Evolutionary conservation across 2,113 vertebrate species (phyloP).

Genomic region (Asarcornis scutulata): DNA sequence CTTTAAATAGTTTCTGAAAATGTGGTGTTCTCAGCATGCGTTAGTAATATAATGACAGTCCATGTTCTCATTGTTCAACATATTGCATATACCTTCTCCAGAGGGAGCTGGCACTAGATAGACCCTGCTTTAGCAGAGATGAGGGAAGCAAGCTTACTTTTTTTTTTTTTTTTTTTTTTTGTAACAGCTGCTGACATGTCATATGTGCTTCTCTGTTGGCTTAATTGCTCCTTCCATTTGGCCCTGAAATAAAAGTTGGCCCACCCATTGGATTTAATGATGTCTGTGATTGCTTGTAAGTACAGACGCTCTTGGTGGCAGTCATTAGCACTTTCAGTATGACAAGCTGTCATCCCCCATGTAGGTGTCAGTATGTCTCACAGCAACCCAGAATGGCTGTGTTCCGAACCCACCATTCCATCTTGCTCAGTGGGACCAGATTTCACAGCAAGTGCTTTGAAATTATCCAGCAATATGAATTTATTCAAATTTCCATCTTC

Average conservation of each 20-base stretch:
- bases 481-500: constrained; percentile 8
- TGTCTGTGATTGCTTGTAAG: constrained; percentile 27
- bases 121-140: not conserved
- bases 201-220: not conserved
- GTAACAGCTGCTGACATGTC: not conserved
- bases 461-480: not conserved
- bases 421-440: not conserved
- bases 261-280: constrained; percentile 5
- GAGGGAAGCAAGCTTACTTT: not conserved
- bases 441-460: constrained; percentile 29
- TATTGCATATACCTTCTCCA: not conserved
- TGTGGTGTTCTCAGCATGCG: not conserved
- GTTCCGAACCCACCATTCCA: not conserved
- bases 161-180: not conserved
- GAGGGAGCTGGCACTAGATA: not conserved
- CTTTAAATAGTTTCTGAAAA: not conserved
- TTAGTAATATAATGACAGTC: not conserved
- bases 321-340: not conserved
- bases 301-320: not conserved
- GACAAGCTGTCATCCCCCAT: not conserved
- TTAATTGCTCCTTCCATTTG: constrained; percentile 26
- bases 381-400: not conserved
- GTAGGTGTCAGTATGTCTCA: not conserved
- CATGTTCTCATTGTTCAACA: not conserved
- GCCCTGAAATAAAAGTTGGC: not conserved